Percentiles rank a stretch among this genome's conserved stretches.
phyloP scores from a whole-genome alignment of 2,888 invertebrate species.

The Trypoxylon attenuatum region DNA sequence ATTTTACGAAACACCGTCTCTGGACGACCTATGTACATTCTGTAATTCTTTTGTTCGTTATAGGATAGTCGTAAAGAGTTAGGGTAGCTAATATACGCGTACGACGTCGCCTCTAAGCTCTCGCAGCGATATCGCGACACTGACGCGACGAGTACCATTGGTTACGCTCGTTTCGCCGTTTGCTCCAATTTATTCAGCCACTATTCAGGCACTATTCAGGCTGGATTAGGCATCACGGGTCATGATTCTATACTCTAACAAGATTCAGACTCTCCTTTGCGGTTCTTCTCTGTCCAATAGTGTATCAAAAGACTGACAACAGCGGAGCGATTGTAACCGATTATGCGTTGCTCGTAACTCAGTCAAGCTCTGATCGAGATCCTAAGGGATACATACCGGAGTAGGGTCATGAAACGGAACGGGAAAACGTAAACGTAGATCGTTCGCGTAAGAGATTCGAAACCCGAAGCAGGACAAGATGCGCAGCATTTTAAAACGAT shows the following conservation, averaged over 20 bases:
- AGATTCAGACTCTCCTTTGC: not conserved
- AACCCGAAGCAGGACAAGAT: slow-evolving; percentile 9
- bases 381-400: slow-evolving; percentile 18
- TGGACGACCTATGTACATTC: slow-evolving; percentile 21
- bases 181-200: not conserved
- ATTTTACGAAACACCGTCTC: slow-evolving; percentile 14
- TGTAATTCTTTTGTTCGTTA: slow-evolving; percentile 19
- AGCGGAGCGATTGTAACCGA: slow-evolving; percentile 30
- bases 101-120: slow-evolving; percentile 12
- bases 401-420: slow-evolving; percentile 26
- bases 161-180: slow-evolving; percentile 26
- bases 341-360: slow-evolving; percentile 9
- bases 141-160: slow-evolving; percentile 25
- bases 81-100: slow-evolving; percentile 16
- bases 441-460: slow-evolving; percentile 32
- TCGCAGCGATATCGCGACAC: slow-evolving; percentile 41
- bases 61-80: slow-evolving; percentile 8
- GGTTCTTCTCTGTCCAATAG: too few species aligned
- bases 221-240: too few species aligned
- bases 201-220: not conserved
- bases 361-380: slow-evolving; percentile 13
- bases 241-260: too few species aligned
- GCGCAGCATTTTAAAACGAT: slow-evolving; percentile 18
- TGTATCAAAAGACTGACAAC: too few species aligned
- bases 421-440: slow-evolving; percentile 9